Percentiles rank a stretch among this genome's conserved stretches.
These are phyloP conservation scores for Dasyprocta punctata DNA, from an alignment of 2,113 vertebrate genomes.

Conservation along the genomic window DNA sequence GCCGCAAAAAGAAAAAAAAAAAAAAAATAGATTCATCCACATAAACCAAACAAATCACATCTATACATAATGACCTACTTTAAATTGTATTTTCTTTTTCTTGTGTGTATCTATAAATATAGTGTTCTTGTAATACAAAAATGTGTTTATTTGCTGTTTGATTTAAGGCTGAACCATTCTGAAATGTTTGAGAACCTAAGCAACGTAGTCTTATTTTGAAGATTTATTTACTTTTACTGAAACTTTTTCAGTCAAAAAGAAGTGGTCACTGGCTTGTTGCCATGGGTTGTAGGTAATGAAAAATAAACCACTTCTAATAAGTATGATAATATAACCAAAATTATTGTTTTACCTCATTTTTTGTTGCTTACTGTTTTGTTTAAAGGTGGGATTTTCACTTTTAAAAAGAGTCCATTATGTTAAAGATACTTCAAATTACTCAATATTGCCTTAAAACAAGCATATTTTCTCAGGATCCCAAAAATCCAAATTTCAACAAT, in stretches of 20 bases:
- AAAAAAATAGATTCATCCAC: no score
- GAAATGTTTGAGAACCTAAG: neutral
- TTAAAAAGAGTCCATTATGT: neutral
- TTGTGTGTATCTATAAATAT: neutral
- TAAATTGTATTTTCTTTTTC: neutral
- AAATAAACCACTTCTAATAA: neutral
- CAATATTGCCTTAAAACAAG: neutral
- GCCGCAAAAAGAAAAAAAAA: no score
- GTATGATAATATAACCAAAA: neutral
- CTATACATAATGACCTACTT: neutral
- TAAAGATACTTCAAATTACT: neutral
- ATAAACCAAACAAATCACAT: neutral
- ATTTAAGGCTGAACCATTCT: neutral
- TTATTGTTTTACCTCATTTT: neutral
- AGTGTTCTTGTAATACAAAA: neutral
- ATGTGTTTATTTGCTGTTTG: neutral
- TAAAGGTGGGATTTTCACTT: neutral
- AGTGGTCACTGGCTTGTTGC: neutral
- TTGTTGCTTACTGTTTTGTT: neutral
- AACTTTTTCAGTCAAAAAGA: neutral
- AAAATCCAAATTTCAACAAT: neutral
- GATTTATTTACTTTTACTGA: neutral
- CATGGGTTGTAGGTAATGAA: neutral
- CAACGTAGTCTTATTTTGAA: neutral
- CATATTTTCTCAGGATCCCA: neutral